These are phyloP conservation scores for Drosophila melanogaster DNA, from an alignment of 1,140 invertebrate species.

Conservation along the genomic window Release_6_plus_ISO1_MT NT_033777.3:18963501-18964000, in stretches of 20 bases:
- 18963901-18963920: slow-evolving; percentile 28
- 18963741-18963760: slow-evolving; percentile 35
- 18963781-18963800: slow-evolving; percentile 69
- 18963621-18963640: too few relatives aligned
- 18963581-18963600: neutral
- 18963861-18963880: slow-evolving; percentile 42
- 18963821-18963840: slow-evolving; percentile 67
- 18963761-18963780: slow-evolving; percentile 75
- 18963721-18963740: slow-evolving; percentile 52
- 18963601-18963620: too few relatives aligned
- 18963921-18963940: slow-evolving; percentile 19
- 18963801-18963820: slow-evolving; percentile 62
- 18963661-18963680: too few relatives aligned
- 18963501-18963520: slow-evolving; percentile 19
- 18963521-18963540: neutral
- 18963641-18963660: neutral
- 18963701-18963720: neutral
- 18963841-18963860: slow-evolving; percentile 55
- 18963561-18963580: neutral
- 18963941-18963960: slow-evolving; percentile 20
- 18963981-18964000: slow-evolving; percentile 21
- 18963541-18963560: neutral
- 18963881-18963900: slow-evolving; percentile 52
- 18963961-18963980: slow-evolving; percentile 5
- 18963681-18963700: too few relatives aligned